Base-by-base conservation (phyloP, 2,797 vertebrate species). In the Chelon auratus region DNA sequence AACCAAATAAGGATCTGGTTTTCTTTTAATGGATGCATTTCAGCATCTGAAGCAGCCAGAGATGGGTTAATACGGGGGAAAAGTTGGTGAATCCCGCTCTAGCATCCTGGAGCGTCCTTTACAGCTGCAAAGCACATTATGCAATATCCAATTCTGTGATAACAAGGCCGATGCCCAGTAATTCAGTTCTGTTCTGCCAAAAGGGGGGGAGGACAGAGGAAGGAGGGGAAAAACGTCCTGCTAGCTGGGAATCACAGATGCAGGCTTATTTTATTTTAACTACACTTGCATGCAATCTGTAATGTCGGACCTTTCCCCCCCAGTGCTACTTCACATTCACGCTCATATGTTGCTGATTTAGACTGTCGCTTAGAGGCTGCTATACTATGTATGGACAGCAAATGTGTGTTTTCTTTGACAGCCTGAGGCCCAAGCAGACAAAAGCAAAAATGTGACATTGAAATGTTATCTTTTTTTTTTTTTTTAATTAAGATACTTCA, bases 71-170 rank as follows among this genome's bases (percentile, higher is more conserved):
- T 33, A 62, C 6, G 1, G 30, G 30, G 30, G 2, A 33, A 7
- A 5, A 22, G 10, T 9, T 54, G 37, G 36, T 33, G 18, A 50
- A 26, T 62, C 53, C 33, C 3, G 45, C 59, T 58, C 11, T 15
- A 53, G 63, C 47, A 63, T 78, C 63, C 59, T 58, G 9, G 13
- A 53, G 63, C 47, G 61, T 78, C 63, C 39, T 80, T 68, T 39
- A 58, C 48, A 26, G 30, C 45, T 51, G 45, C 26, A 75, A 71
- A 75, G 61, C 68, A 62, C 45, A 53, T 90, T 84, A 88, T 78
- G 81, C 47, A 87, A 80, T 74, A 54, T 57, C 13, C 14, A 63
- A 15, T 68, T 67, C 50, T 43, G 59, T 60, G 68, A 45, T 30
- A 67, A 59, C 20, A 56, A 40, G 55, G 26, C 22, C 3, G 9